phyloP scores from a whole-genome alignment of 2,113 vertebrate species.

The Corythoichthys haematopterus region DNA sequence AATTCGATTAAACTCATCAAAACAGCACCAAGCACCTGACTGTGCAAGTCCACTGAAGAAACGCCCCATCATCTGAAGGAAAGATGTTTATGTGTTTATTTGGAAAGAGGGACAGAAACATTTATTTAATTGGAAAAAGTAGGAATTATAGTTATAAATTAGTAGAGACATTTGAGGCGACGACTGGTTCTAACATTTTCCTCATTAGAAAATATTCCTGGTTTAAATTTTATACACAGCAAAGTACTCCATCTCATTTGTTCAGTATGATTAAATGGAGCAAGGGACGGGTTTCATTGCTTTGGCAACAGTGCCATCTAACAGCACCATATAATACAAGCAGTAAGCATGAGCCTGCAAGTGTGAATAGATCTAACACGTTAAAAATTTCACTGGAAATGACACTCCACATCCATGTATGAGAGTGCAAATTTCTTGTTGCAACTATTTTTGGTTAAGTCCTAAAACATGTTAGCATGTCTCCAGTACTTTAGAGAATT shows the following conservation, averaged over 20 bases:
- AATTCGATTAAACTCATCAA: slow-evolving; percentile 82
- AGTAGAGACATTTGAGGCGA: neutral
- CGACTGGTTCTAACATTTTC: neutral
- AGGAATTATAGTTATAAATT: neutral
- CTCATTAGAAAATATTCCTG: neutral
- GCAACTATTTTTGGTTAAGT: neutral
- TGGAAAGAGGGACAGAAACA: neutral
- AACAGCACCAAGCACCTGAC: slow-evolving; percentile 81
- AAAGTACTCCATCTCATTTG: neutral
- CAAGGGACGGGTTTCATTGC: neutral
- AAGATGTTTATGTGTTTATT: neutral
- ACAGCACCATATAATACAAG: slow-evolving; percentile 10
- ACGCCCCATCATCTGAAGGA: slow-evolving; percentile 78
- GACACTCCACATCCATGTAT: neutral
- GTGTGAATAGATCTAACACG: neutral
- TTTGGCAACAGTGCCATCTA: slow-evolving; percentile 53
- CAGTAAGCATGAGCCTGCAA: neutral
- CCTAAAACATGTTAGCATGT: neutral
- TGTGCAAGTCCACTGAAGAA: slow-evolving; percentile 83
- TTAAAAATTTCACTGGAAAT: neutral
- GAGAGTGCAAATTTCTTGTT: neutral
- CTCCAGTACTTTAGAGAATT: neutral
- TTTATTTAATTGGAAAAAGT: too few species aligned
- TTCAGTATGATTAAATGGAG: neutral
- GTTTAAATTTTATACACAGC: neutral